Percentiles rank a stretch among this genome's conserved stretches.
phyloP scores from a whole-genome alignment of 2,888 invertebrate genomes.

The Pseudeuparius sepicola region DNA sequence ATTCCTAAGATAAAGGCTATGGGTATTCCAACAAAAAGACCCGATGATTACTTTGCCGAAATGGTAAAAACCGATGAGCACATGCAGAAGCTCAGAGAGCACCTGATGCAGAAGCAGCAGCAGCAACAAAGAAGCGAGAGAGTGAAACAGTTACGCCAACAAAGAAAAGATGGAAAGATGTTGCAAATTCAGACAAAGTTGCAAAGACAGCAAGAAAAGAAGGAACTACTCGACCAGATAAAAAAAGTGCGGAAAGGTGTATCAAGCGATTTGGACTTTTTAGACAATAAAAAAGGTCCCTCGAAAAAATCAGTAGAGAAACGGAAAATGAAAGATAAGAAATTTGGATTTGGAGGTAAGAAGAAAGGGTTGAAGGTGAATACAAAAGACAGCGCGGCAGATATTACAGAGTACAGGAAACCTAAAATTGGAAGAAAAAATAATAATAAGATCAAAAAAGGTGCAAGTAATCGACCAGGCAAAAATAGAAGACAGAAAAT shows the following conservation, averaged over 20 bases:
- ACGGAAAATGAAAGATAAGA: conserved; percentile 65
- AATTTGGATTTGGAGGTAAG: conserved; percentile 93
- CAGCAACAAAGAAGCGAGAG: conserved; percentile 82
- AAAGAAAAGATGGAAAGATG: conserved; percentile 88
- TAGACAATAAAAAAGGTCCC: conserved; percentile 48
- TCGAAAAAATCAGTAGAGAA: conserved; percentile 39
- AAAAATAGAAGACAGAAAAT: conserved; percentile 39
- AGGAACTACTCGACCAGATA: conserved; percentile 81
- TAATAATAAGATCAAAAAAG: conserved; percentile 22
- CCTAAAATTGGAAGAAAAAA: conserved; percentile 30
- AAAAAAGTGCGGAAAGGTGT: conserved; percentile 83
- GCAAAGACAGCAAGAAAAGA: conserved; percentile 83
- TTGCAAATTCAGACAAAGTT: conserved; percentile 72
- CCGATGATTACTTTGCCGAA: conserved; percentile 96
- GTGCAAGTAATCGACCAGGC: conserved; percentile 35
- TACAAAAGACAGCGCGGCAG: conserved; percentile 67
- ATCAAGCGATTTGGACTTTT: conserved; percentile 67
- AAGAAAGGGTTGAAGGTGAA: conserved; percentile 85
- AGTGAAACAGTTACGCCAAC: conserved; percentile 77
- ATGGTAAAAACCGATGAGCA: conserved; percentile 97
- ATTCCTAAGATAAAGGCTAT: conserved; percentile 67
- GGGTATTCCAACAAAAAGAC: conserved; percentile 67
- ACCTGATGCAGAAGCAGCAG: conserved; percentile 73
- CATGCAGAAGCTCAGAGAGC: conserved; percentile 89
- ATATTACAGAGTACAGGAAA: conserved; percentile 48